phyloP scores from a whole-genome alignment of 2,113 vertebrate genomes.

The Melospiza georgiana region DNA sequence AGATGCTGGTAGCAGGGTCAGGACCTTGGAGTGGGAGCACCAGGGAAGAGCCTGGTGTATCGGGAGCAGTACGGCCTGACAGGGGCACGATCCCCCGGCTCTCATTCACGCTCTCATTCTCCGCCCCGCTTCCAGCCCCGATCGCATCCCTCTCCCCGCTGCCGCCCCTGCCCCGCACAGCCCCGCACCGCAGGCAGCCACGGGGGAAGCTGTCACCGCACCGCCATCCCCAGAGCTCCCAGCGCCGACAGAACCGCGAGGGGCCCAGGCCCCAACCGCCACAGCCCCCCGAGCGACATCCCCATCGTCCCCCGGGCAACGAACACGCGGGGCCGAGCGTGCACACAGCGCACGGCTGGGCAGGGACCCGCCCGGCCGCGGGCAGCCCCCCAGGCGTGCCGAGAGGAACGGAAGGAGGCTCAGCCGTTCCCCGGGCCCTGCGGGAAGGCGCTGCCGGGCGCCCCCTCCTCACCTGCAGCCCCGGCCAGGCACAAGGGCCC shows the following conservation, averaged over 20 bases:
- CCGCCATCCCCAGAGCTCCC: neutral
- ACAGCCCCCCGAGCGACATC: neutral
- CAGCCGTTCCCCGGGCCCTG: accelerated
- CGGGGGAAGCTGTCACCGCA: accelerated
- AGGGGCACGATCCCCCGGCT: accelerated
- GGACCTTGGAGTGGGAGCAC: accelerated
- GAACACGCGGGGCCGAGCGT: neutral
- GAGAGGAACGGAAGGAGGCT: accelerated
- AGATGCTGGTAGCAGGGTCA: accelerated
- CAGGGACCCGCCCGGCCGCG: neutral
- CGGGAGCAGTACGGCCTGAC: neutral
- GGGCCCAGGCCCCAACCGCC: accelerated
- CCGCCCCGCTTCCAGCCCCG: accelerated
- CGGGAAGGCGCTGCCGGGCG: accelerated
- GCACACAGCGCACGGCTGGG: neutral
- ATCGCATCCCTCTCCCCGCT: neutral
- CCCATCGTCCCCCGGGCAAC: accelerated
- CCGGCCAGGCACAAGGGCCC: accelerated
- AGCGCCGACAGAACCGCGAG: accelerated
- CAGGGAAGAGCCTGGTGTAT: neutral
- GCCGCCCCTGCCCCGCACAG: neutral
- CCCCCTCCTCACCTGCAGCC: neutral
- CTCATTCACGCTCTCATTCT: neutral
- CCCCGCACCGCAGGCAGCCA: neutral
- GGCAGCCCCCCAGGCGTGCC: neutral